Percentiles rank a stretch among this genome's conserved stretches.
phyloP scores from a whole-genome alignment of 2,888 invertebrate genomes.

The Altica lythri region DNA sequence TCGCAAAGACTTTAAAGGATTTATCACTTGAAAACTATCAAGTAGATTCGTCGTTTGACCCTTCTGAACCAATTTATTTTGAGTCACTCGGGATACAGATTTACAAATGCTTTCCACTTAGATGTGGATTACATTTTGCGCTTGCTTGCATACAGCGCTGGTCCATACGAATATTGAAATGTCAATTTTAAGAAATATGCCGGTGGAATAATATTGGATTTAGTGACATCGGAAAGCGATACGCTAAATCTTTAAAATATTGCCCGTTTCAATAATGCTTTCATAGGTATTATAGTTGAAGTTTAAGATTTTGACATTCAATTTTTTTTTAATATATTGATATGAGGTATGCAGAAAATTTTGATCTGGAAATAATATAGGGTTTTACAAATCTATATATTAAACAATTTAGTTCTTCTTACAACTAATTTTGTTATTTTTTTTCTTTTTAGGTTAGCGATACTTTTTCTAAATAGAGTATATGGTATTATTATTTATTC shows the following conservation, averaged over 20 bases:
- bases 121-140: constrained; percentile 14
- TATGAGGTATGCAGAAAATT: too few species aligned
- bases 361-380: too few species aligned
- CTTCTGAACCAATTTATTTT: constrained; percentile 21
- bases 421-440: too few species aligned
- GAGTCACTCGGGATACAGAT: constrained; percentile 19
- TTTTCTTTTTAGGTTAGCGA: too few species aligned
- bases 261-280: not conserved
- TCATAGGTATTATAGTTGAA: too few species aligned
- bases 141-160: constrained; percentile 17
- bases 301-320: too few species aligned
- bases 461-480: too few species aligned
- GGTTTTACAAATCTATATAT: too few species aligned
- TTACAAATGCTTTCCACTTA: constrained; percentile 22
- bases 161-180: constrained; percentile 35
- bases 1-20: constrained; percentile 13
- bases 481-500: too few species aligned
- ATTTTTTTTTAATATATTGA: too few species aligned
- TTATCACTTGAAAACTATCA: constrained; percentile 23
- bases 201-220: constrained; percentile 22
- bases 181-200: constrained; percentile 40
- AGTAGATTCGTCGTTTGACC: constrained; percentile 18
- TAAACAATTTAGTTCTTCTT: too few species aligned
- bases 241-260: not conserved
- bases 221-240: not conserved